A percentile compares a stretch with the other conserved stretches of the same genome.
phyloP scores from a whole-genome alignment of 1,140 invertebrate genomes.

The Megalopta genalis region DNA sequence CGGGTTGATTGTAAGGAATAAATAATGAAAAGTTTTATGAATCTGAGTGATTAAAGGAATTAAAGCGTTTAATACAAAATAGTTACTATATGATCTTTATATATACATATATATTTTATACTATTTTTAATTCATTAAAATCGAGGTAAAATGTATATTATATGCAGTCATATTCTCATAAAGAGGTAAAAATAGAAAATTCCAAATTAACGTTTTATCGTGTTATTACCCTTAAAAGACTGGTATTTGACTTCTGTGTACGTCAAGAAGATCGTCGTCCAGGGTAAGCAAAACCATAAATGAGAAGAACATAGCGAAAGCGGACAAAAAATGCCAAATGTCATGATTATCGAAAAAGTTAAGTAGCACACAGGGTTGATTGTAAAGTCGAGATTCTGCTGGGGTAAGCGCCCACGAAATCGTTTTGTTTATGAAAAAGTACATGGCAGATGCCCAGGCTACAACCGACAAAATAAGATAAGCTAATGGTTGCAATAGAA shows the following conservation, averaged over 20 bases:
- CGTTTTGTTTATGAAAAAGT: slow-evolving; percentile 88
- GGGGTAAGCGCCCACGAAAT: slow-evolving; percentile 91
- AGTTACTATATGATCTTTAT: slow-evolving; percentile 38
- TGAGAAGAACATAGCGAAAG: slow-evolving; percentile 92
- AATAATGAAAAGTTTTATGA: slow-evolving; percentile 20
- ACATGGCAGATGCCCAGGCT: slow-evolving; percentile 86
- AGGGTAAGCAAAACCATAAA: slow-evolving; percentile 91
- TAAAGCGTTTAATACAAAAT: slow-evolving; percentile 39
- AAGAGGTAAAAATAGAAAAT: slow-evolving; percentile 33
- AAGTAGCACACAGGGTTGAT: slow-evolving; percentile 87
- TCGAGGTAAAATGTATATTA: slow-evolving; percentile 33
- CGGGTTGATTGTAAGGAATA: background rate
- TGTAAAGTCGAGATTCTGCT: slow-evolving; percentile 88
- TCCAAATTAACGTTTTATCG: slow-evolving; percentile 61
- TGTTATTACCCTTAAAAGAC: slow-evolving; percentile 84
- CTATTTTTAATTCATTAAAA: slow-evolving; percentile 33
- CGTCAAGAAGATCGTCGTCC: slow-evolving; percentile 88
- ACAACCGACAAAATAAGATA: slow-evolving; percentile 85
- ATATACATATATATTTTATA: slow-evolving; percentile 50
- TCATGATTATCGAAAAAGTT: slow-evolving; percentile 94
- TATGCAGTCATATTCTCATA: slow-evolving; percentile 26
- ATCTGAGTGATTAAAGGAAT: slow-evolving; percentile 17
- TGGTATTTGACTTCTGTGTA: slow-evolving; percentile 85
- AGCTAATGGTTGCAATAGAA: slow-evolving; percentile 82
- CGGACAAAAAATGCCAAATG: slow-evolving; percentile 94